Base-by-base conservation (phyloP, 2,888 invertebrate species). In the Gerris lacustris region DNA sequence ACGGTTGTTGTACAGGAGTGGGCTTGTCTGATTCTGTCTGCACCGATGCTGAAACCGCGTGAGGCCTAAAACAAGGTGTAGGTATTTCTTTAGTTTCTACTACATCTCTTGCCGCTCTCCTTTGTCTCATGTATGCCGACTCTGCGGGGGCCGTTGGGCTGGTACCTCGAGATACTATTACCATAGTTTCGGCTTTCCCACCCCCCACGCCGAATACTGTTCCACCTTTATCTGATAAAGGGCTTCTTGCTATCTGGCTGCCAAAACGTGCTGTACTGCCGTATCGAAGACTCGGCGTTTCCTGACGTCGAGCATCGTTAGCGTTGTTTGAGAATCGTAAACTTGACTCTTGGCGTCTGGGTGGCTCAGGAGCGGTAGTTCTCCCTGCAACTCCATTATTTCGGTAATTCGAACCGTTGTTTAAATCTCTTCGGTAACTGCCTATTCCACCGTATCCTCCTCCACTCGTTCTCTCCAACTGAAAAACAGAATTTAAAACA, bases 101-200 rank as follows among this genome's bases (percentile, higher is more conserved):
- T 6, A 69, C 67, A n/a, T 73, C 71, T 17, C 71, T 68, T 17
- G 73, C 91, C 0, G 87, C 86, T 78, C 91, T 83, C 76, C 88
- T 84, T 44, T 85, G 85, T 74, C 89, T 82, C 9, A 87, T 81
- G 74, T 87, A 87, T 0, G 80, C 79, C 15, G 82, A 82, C 0
- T 87, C 85, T 0, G 87, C 86, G 0, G 88, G 87, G 5, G 88
- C 87, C 0, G 88, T 89, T 0, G 92, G 92, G 18, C 92, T 92
- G 0, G 92, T 92, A 45, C 88, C 88, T 72, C 92, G 83, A 0
- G 90, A 90, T 5, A 90, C 83, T 69, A 91, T 86, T 6, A 84
- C 83, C 5, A 92, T 79, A 44, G 55, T 17, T 63, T 68, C 31
- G 7, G 68, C 70, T 45, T 70, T 69, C 62, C 73, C 67, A 45